Base-by-base conservation (phyloP, 2,888 invertebrate genomes). In the Sarcophaga rosellei region DNA sequence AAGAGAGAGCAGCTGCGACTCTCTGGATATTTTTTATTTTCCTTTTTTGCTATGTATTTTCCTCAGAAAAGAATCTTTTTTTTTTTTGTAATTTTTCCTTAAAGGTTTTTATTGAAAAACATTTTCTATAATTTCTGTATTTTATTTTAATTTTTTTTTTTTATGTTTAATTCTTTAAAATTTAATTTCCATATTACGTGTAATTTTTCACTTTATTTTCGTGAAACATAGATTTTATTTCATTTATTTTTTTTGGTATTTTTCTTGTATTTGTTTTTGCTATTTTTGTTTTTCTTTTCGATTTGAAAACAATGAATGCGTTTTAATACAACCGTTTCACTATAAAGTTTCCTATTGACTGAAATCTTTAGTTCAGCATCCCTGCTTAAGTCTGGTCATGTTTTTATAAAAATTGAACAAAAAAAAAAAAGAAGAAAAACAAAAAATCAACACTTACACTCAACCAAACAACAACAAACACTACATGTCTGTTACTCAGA, bases 311-410 rank as follows among this genome's bases (percentile, higher is more conserved):
- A 69, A 63, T 59, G 66, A 59, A 81, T 78, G 84, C 88, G 87
- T 87, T 15, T 88, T 73, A 75, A 82, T 87, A 90, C 92, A 91
- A 91, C 92, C 92, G 92, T 89, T 89, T 91, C 89, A 90, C 90
- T 90, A 91, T 89, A 92, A 91, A 90, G 92, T 91, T 91, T 91
- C 90, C 90, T 90, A 90, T 90, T 90, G 90, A 93, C 92, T 93
- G 90, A 92, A 88, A 81, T 84, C 75, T 61, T 78, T 84, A 62
- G 78, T 79, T 72, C 78, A 84, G 86, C 84, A 86, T 86, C 86
- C 81, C 86, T 84, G 74, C 62, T 84, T 81, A 80, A 80, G 75
- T 80, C 75, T 61, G 84, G n/a, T 77, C 47, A 72, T 79, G 61
- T 66, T 83, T 63, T 63, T 57, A 75, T 62, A 63, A 53, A 23